Evolutionary conservation across 1,140 invertebrate genomes (phyloP), one percentile per base, ranked within the genome.

Genomic region (Meloidogyne hapla): DNA sequence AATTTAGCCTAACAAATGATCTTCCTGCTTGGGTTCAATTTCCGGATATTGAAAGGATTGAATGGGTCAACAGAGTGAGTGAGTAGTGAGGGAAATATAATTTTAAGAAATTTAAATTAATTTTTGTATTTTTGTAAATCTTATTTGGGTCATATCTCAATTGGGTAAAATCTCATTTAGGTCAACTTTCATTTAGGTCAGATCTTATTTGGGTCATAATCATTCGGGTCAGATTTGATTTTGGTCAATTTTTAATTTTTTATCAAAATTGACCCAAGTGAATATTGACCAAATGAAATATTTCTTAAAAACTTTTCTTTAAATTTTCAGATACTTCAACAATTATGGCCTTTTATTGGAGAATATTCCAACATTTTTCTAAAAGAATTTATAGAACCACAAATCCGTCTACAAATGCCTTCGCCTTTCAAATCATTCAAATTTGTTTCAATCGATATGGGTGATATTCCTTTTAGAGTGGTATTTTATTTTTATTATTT

Each of bases 21-120:
- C 74, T 86, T 4, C 85, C 85, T 13, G 83, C 83, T 26, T 86
- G 85, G 85, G 80, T 86, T 21, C 81, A 84, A 73, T 86, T 86
- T 75, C 85, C 85, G 9, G 85, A 87, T 68, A 84, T 83, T 23
- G 85, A 86, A 73, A 65, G 85, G 68, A 81, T 87, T 48, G 85
- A 86, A 77, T 86, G 85, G 85, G 76, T 86, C 33, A 86, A 86
- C 80, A 83, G 87, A 69, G 85, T 87, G n/a, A 42, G 80, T 61
- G 26, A 67, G 40, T 38, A 67, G 40, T 48, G 9, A 8, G 33
- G 33, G 5, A 33, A 33, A 33, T 33, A 33, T 33, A 21, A n/a
- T n/a, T n/a, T n/a, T n/a, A n/a, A n/a, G n/a, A n/a, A n/a, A n/a
- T n/a, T n/a, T n/a, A n/a, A n/a, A n/a, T n/a, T n/a, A n/a, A n/a